Conservation (phyloP, 2,888 invertebrate genomes). For the Piscicola geometra region DNA sequence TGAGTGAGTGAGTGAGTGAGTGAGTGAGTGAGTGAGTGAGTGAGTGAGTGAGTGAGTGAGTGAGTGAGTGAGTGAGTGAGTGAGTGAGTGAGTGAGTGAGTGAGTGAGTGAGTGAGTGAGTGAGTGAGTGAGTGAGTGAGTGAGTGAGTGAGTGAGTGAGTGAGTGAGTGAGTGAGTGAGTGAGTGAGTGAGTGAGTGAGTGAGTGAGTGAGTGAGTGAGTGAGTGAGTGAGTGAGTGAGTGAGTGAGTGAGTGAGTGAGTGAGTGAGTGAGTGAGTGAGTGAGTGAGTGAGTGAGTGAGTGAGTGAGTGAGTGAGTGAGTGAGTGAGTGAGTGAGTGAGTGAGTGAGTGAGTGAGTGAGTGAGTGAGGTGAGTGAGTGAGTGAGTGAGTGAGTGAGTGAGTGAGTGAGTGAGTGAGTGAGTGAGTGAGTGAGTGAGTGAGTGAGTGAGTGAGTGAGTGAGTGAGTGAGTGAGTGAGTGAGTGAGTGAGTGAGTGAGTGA, state of each 20-base stretch:
- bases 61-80: slow-evolving; percentile 40
- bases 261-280: slow-evolving; percentile 5
- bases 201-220: slow-evolving; percentile 21
- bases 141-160: slow-evolving; percentile 34
- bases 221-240: slow-evolving; percentile 16
- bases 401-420: slow-evolving; percentile 35
- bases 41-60: slow-evolving; percentile 44
- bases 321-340: slow-evolving; percentile 43
- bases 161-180: slow-evolving; percentile 11
- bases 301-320: slow-evolving; percentile 34
- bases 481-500: slow-evolving; percentile 21
- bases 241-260: slow-evolving; percentile 5
- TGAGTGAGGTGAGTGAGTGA: slow-evolving; percentile 40
- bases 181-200: slow-evolving; percentile 17
- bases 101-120: slow-evolving; percentile 40
- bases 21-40: slow-evolving; percentile 27
- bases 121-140: slow-evolving; percentile 35
- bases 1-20: slow-evolving; percentile 5
- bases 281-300: slow-evolving; percentile 5
- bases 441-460: slow-evolving; percentile 11
- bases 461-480: slow-evolving; percentile 18
- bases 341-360: slow-evolving; percentile 39
- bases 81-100: slow-evolving; percentile 39
- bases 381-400: slow-evolving; percentile 40
- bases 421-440: slow-evolving; percentile 32